phyloP scores from a whole-genome alignment of 2,888 invertebrate genomes.

The Eueremaeus valkanovi region DNA sequence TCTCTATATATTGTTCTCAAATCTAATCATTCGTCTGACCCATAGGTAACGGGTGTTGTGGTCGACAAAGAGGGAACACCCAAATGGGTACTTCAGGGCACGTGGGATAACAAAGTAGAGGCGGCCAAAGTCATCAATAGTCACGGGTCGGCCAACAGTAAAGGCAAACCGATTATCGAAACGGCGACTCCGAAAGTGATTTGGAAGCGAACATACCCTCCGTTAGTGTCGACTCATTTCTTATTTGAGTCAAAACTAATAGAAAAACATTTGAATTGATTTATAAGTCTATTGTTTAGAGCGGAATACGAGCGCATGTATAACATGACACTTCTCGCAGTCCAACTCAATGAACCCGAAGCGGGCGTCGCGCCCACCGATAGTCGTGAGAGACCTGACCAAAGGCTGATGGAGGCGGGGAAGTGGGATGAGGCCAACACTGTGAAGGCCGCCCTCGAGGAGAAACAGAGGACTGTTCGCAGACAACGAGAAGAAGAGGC shows the following conservation, averaged over 20 bases:
- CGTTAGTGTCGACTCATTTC: slow-evolving; percentile 54
- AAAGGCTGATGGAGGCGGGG: slow-evolving; percentile 93
- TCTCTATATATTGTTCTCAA: neutral
- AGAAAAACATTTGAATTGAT: too few relatives aligned
- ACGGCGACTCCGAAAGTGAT: slow-evolving; percentile 78
- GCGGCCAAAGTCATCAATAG: slow-evolving; percentile 74
- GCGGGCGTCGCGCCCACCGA: slow-evolving; percentile 91
- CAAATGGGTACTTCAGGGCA: slow-evolving; percentile 69
- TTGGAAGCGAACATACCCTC: slow-evolving; percentile 78
- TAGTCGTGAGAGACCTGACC: slow-evolving; percentile 86
- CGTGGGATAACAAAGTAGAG: slow-evolving; percentile 95
- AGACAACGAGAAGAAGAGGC: slow-evolving; percentile 73
- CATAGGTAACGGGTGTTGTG: slow-evolving; percentile 66
- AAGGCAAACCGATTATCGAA: slow-evolving; percentile 81
- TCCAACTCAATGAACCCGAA: slow-evolving; percentile 94
- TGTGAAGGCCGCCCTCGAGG: slow-evolving; percentile 72
- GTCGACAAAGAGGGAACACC: slow-evolving; percentile 58
- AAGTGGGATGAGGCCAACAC: slow-evolving; percentile 84
- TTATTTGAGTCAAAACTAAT: too few relatives aligned
- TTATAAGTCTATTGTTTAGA: slow-evolving; percentile 1
- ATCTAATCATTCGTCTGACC: neutral
- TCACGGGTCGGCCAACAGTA: slow-evolving; percentile 54
- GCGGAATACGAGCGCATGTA: slow-evolving; percentile 68
- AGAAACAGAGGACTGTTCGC: slow-evolving; percentile 83
- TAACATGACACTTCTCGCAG: slow-evolving; percentile 88